Evolutionary conservation across 1,140 invertebrate species (phyloP).

Genomic region (Pachypeltis micranthus): DNA sequence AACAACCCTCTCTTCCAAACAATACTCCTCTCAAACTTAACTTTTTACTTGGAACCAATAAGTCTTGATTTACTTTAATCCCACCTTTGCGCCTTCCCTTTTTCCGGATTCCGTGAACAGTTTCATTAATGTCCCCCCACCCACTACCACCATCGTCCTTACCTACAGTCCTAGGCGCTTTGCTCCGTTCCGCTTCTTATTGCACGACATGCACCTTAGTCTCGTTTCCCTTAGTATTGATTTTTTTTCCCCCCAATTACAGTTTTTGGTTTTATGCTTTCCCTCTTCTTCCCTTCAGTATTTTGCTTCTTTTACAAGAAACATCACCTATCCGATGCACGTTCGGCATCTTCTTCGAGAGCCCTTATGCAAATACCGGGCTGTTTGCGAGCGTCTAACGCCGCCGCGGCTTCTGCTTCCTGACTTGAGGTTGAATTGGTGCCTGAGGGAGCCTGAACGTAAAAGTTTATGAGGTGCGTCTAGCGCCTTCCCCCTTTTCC

Average conservation of each 20-base stretch:
- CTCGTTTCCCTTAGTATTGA: background rate
- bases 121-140: slow-evolving; percentile 10
- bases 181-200: background rate
- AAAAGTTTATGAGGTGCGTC: too few relatives aligned
- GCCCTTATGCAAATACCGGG: too few relatives aligned
- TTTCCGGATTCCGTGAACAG: slow-evolving; percentile 3
- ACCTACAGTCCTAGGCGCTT: background rate
- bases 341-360: too few relatives aligned
- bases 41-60: slow-evolving; percentile 12
- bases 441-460: too few relatives aligned
- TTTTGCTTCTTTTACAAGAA: slow-evolving; percentile 1
- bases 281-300: background rate
- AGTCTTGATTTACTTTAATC: slow-evolving; percentile 16
- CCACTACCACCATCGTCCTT: background rate
- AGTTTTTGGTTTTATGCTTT: background rate
- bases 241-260: slow-evolving; percentile 4
- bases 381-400: too few relatives aligned
- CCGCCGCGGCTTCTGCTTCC: too few relatives aligned
- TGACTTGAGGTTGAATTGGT: too few relatives aligned
- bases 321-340: too few relatives aligned
- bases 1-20: slow-evolving; percentile 10
- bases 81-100: background rate
- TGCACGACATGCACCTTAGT: background rate
- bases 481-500: too few relatives aligned
- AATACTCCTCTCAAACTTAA: slow-evolving; percentile 13